Conservation (phyloP, 2,888 invertebrate species). For the Plemyria rubiginata region DNA sequence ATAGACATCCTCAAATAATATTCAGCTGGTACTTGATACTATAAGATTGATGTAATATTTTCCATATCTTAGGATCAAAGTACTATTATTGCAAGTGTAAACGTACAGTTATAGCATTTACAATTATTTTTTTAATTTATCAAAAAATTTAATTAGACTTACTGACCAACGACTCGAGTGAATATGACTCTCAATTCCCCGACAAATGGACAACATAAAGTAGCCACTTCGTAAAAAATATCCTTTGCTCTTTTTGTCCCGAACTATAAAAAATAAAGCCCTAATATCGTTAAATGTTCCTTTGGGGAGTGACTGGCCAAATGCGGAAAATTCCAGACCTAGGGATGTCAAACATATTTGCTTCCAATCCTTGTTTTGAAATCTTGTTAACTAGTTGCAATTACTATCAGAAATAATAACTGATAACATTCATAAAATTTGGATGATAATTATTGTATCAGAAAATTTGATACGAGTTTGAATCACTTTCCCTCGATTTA, state of each 20-base stretch:
- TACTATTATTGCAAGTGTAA: too few relatives aligned
- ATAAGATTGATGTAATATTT: too few relatives aligned
- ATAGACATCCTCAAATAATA: too few relatives aligned
- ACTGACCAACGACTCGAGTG: slow-evolving; percentile 46
- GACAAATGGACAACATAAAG: slow-evolving; percentile 59
- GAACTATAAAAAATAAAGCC: slow-evolving; percentile 84
- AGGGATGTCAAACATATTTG: slow-evolving; percentile 58
- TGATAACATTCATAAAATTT: too few relatives aligned
- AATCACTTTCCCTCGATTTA: too few relatives aligned
- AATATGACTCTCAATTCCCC: slow-evolving; percentile 54
- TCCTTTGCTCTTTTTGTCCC: slow-evolving; percentile 76
- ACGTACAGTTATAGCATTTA: too few relatives aligned
- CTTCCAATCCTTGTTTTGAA: neutral
- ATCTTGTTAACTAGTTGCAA: neutral
- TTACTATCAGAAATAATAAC: too few relatives aligned
- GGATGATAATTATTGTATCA: too few relatives aligned
- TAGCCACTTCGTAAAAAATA: slow-evolving; percentile 75
- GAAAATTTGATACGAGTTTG: too few relatives aligned
- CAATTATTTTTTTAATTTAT: slow-evolving; percentile 17
- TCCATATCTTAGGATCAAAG: too few relatives aligned
- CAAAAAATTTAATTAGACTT: slow-evolving; percentile 16
- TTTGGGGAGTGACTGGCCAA: slow-evolving; percentile 82
- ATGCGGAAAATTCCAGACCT: slow-evolving; percentile 63
- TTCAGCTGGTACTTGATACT: too few relatives aligned
- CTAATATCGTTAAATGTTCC: slow-evolving; percentile 84